These are phyloP conservation scores for Onychomys torridus DNA, from an alignment of 2,797 vertebrate species.

Conservation along the genomic window DNA sequence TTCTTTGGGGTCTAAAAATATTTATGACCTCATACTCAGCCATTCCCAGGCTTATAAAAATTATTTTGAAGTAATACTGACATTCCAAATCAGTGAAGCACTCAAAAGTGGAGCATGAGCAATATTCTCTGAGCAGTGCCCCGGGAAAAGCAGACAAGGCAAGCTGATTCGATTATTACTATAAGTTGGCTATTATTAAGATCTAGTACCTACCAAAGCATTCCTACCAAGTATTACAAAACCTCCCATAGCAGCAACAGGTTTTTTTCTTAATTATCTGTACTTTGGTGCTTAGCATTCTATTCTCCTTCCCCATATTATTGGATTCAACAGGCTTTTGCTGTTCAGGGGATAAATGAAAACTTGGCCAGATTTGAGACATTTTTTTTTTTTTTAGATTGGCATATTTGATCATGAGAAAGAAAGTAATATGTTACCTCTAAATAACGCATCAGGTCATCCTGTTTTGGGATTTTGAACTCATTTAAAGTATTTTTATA, in stretches of 20 bases:
- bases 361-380: background rate
- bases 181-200: background rate
- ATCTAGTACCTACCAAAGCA: background rate
- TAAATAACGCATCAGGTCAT: background rate
- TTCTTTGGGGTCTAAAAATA: background rate
- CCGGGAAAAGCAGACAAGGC: background rate
- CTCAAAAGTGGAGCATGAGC: background rate
- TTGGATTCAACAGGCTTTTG: background rate
- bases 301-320: background rate
- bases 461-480: background rate
- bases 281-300: background rate
- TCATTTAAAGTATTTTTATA: background rate
- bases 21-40: background rate
- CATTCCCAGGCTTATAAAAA: background rate
- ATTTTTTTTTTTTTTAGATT: background rate
- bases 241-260: background rate
- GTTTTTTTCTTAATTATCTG: background rate
- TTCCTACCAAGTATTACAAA: background rate
- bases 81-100: constrained; percentile 9
- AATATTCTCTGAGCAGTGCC: background rate
- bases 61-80: background rate
- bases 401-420: background rate
- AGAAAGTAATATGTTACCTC: background rate
- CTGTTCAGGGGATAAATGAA: background rate
- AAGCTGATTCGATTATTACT: background rate